Evolutionary conservation across 1,140 invertebrate species (phyloP).

Genomic region (Zaprionus davidi): DNA sequence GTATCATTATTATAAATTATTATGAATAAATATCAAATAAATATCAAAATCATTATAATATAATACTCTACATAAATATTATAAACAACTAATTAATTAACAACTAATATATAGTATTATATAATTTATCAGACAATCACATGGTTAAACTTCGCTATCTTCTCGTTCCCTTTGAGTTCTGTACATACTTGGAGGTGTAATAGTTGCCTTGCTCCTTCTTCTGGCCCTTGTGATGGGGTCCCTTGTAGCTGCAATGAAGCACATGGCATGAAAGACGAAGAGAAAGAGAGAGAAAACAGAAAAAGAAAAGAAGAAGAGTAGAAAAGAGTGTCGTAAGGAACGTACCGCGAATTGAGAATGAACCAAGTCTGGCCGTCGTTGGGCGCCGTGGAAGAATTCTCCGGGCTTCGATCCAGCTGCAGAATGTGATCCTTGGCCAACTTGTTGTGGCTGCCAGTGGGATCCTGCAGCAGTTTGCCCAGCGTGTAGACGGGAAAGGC

Average conservation of each 20-base stretch:
- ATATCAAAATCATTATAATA: no score
- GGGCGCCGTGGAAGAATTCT: conserved; percentile 17
- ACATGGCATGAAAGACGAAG: not conserved
- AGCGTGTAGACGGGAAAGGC: conserved; percentile 75
- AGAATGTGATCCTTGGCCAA: conserved; percentile 26
- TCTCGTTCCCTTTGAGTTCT: conserved; percentile 8
- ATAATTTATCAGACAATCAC: not conserved
- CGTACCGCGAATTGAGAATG: conserved; percentile 75
- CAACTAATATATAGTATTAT: not conserved
- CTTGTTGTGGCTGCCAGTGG: not conserved
- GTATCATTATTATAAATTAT: no score
- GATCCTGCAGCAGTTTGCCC: conserved; percentile 63
- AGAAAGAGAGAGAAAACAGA: no score
- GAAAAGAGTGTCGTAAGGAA: not conserved
- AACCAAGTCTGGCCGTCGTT: conserved; percentile 67
- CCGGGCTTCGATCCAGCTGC: conserved; percentile 1
- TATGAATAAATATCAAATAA: no score
- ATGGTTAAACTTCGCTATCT: not conserved
- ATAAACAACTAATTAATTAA: not conserved
- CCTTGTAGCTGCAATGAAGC: conserved; percentile 64
- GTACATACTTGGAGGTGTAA: conserved; percentile 67
- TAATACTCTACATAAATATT: no score
- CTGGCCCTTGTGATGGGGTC: conserved; percentile 35
- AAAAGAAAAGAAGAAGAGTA: not conserved
- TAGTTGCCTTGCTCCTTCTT: conserved; percentile 44